Conservation (phyloP, 2,888 invertebrate species). For the Notodonta dromedarius region DNA sequence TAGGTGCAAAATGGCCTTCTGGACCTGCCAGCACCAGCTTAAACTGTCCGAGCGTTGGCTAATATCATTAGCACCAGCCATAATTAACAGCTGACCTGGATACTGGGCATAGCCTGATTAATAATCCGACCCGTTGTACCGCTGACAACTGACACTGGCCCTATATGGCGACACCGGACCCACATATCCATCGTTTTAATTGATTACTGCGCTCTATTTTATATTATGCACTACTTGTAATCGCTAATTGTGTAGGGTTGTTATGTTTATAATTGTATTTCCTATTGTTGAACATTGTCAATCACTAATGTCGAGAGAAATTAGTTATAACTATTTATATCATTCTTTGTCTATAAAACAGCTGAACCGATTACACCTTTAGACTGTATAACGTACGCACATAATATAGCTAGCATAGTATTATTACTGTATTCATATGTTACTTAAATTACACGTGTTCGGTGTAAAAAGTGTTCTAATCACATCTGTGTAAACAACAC, state of each 20-base stretch:
- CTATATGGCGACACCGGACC: conserved; percentile 21
- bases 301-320: too few species aligned
- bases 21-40: conserved; percentile 35
- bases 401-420: not conserved
- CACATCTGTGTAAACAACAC: not conserved
- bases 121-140: conserved; percentile 52
- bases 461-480: not conserved
- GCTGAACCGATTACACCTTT: not conserved
- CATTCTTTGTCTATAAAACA: too few species aligned
- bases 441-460: not conserved
- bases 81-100: conserved; percentile 74
- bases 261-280: not conserved
- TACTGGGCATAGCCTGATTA: conserved; percentile 59
- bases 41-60: conserved; percentile 49
- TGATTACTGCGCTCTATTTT: conserved; percentile 13
- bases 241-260: not conserved
- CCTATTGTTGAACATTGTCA: too few species aligned
- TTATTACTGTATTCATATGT: too few species aligned
- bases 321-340: too few species aligned
- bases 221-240: not conserved
- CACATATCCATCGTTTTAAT: conserved; percentile 27
- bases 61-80: conserved; percentile 61
- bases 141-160: conserved; percentile 31
- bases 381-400: not conserved
- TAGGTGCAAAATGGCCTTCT: conserved; percentile 18